Conservation (phyloP, 1,140 invertebrate genomes). For the Pseudachorutes palmiensis region DNA sequence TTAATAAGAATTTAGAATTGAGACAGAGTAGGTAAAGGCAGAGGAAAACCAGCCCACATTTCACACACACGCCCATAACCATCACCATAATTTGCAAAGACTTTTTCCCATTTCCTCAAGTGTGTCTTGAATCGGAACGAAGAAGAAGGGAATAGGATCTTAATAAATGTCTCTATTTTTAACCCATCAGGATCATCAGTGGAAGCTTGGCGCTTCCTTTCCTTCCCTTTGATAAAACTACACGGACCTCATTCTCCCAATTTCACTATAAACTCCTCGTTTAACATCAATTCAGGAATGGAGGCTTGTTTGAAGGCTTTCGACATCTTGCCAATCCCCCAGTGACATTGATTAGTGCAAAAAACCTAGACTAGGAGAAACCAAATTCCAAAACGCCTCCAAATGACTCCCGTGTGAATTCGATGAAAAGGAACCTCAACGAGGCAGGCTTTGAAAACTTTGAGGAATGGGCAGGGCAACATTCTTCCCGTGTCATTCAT, state of each 20-base stretch:
- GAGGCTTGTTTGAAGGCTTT: too few species aligned
- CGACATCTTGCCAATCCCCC: background rate
- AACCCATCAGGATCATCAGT: background rate
- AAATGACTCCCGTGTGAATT: background rate
- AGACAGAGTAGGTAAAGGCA: too few species aligned
- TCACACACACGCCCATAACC: slow-evolving; percentile 6
- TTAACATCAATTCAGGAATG: background rate
- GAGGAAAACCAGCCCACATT: background rate
- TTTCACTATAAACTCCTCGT: background rate
- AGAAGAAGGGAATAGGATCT: background rate
- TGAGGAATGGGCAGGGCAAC: background rate
- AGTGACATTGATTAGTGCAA: background rate
- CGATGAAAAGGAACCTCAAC: background rate
- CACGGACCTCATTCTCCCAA: background rate
- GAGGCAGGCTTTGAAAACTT: too few species aligned
- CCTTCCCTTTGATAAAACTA: background rate
- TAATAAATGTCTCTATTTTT: background rate
- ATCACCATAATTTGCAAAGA: slow-evolving; percentile 5
- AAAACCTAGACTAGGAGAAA: too few species aligned
- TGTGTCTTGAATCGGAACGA: background rate
- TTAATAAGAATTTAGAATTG: too few species aligned
- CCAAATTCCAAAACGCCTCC: background rate
- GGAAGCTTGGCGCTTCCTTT: too few species aligned
- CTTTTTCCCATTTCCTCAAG: background rate
- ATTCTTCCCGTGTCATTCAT: slow-evolving; percentile 3